These are phyloP conservation scores for Frieseomelitta varia DNA, from an alignment of 1,140 invertebrate genomes.

Conservation along the genomic window DNA sequence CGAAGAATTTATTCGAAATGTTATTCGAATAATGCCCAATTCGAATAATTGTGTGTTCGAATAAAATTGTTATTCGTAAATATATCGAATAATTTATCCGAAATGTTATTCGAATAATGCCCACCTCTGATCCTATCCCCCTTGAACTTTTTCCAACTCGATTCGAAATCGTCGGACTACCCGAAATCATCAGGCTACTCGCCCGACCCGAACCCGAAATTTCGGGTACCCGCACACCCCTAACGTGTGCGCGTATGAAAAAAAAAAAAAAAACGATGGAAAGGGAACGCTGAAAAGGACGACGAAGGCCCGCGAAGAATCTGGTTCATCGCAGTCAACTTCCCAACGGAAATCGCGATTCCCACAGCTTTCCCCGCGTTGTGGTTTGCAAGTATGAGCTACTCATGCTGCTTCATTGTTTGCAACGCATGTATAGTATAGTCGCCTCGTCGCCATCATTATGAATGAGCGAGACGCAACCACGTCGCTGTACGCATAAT, in stretches of 20 bases:
- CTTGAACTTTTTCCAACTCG: too few relatives aligned
- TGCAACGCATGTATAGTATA: slow-evolving; percentile 25
- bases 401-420: slow-evolving; percentile 64
- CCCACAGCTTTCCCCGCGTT: slow-evolving; percentile 71
- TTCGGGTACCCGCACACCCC: too few relatives aligned
- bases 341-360: slow-evolving; percentile 72
- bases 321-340: slow-evolving; percentile 67
- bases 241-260: background rate
- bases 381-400: slow-evolving; percentile 45
- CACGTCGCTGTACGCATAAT: slow-evolving; percentile 23
- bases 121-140: too few relatives aligned
- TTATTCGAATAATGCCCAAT: too few relatives aligned
- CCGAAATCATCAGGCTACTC: too few relatives aligned
- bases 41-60: too few relatives aligned
- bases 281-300: background rate
- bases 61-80: too few relatives aligned
- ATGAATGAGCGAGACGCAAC: slow-evolving; percentile 62
- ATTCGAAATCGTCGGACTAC: too few relatives aligned
- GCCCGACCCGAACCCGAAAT: too few relatives aligned
- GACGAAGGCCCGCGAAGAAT: slow-evolving; percentile 57
- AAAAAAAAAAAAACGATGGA: background rate
- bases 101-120: too few relatives aligned
- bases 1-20: too few relatives aligned
- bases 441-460: slow-evolving; percentile 39
- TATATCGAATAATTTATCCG: too few relatives aligned